phyloP scores from a whole-genome alignment of 1,140 invertebrate genomes.

The Drosophila prosaltans region DNA sequence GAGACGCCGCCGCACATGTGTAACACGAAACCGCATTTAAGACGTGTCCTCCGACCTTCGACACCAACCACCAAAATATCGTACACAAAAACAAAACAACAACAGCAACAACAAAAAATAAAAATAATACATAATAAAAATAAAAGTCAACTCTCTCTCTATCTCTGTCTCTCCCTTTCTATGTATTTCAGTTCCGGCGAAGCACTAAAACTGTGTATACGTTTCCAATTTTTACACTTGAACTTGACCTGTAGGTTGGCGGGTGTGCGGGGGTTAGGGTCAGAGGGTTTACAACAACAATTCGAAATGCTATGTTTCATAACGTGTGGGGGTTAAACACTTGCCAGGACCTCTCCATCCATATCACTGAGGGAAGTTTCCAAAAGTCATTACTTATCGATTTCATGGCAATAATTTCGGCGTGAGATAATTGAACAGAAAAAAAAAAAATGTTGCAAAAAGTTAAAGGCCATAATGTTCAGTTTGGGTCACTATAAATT shows the following conservation, averaged over 20 bases:
- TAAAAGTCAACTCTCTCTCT: conserved; percentile 6
- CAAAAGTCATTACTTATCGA: conserved; percentile 17
- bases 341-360: conserved; percentile 4
- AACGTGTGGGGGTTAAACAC: conserved; percentile 34
- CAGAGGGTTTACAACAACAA: neutral
- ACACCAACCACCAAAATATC: conserved; percentile 41
- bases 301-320: neutral
- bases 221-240: conserved; percentile 75
- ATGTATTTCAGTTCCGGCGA: conserved; percentile 59
- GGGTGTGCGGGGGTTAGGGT: neutral
- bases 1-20: conserved; percentile 68
- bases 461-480: neutral
- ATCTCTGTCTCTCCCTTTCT: neutral
- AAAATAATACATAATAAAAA: conserved; percentile 18
- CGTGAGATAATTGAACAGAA: neutral
- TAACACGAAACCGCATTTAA: conserved; percentile 80
- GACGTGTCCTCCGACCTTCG: conserved; percentile 27
- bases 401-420: conserved; percentile 1
- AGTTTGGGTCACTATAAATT: neutral
- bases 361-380: conserved; percentile 10
- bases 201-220: conserved; percentile 72
- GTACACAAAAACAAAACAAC: neutral
- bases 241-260: conserved; percentile 41
- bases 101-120: neutral
- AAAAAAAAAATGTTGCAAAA: neutral